Evolutionary conservation across 2,888 invertebrate species (phyloP), one percentile per base, ranked within the genome.

Genomic region (Heteromurus nitidus): DNA sequence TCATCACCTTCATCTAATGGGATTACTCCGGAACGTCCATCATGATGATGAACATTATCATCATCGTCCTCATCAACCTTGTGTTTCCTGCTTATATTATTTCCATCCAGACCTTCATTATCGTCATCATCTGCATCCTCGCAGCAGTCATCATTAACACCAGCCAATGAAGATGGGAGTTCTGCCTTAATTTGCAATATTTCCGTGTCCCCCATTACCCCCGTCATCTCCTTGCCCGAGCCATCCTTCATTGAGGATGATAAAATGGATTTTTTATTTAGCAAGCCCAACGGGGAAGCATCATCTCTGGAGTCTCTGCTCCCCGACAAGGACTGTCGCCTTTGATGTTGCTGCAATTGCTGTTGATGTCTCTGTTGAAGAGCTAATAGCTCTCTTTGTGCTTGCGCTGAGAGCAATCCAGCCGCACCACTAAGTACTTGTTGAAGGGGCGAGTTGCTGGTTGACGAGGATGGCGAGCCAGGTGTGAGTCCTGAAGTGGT

Each of bases 171-270:
- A 53, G 80, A 62, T 53, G 74, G 75, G 47, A 83, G 73, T 67
- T 87, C 86, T 2, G 87, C 82, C 79, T 87, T 87, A 76, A 87
- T 87, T 77, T 85, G 86, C 42, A 87, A 79, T 58, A 85, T 82
- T 70, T 87, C 85, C 65, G 85, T 65, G 58, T 84, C 75, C n/a
- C 44, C 53, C 26, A 75, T 60, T 36, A 77, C 20, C 50, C 69
- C 70, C 13, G 50, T 42, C 36, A 16, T n/a, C 9, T 70, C 70
- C 42, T 75, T 65, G 36, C 55, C 13, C 1, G 64, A 65, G 50
- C 24, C 70, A 53, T 55, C 70, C 13, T 58, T 70, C 58, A 67
- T 42, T 55, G n/a, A 22, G 36, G 28, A 70, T 22, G 16, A 72
- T 13, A 81, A 68, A 18, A n/a, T n/a, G n/a, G 81, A 76, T 24